A percentile compares a stretch with the other conserved stretches of the same genome.
Conservation (phyloP, 2,888 invertebrate species). For the Drosophila yooni region DNA sequence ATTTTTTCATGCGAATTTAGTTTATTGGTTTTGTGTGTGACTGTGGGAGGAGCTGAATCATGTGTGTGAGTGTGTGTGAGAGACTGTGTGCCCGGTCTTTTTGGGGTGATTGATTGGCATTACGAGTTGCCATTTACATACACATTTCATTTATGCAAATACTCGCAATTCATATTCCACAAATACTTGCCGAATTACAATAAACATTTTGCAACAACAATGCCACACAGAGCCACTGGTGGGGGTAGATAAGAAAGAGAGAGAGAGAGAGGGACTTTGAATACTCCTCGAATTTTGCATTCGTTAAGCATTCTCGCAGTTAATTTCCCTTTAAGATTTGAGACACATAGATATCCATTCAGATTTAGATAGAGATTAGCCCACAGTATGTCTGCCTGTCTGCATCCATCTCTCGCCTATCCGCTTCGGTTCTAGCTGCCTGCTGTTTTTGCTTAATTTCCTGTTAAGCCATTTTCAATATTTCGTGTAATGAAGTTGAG, state of each 20-base stretch:
- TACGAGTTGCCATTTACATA: constrained; percentile 77
- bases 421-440: constrained; percentile 22
- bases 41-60: constrained; percentile 72
- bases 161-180: constrained; percentile 78
- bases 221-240: constrained; percentile 23
- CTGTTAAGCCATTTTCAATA: constrained; percentile 76
- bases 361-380: constrained; percentile 51
- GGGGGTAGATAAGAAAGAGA: not conserved
- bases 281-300: constrained; percentile 49
- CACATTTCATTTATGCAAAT: constrained; percentile 80
- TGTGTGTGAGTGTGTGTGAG: constrained; percentile 33
- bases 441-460: constrained; percentile 77
- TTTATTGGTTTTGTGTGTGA: constrained; percentile 75
- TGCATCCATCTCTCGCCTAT: constrained; percentile 23
- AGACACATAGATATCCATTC: constrained; percentile 62
- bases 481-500: constrained; percentile 57
- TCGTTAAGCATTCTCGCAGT: constrained; percentile 76
- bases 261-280: constrained; percentile 1
- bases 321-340: constrained; percentile 78
- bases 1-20: constrained; percentile 74
- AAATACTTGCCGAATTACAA: constrained; percentile 78
- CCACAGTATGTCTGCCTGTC: not conserved
- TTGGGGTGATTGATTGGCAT: constrained; percentile 81
- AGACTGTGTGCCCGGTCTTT: constrained; percentile 56
- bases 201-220: constrained; percentile 68